Evolutionary conservation across 2,888 invertebrate species (phyloP).

Genomic region (Habrosyne pyritoides): DNA sequence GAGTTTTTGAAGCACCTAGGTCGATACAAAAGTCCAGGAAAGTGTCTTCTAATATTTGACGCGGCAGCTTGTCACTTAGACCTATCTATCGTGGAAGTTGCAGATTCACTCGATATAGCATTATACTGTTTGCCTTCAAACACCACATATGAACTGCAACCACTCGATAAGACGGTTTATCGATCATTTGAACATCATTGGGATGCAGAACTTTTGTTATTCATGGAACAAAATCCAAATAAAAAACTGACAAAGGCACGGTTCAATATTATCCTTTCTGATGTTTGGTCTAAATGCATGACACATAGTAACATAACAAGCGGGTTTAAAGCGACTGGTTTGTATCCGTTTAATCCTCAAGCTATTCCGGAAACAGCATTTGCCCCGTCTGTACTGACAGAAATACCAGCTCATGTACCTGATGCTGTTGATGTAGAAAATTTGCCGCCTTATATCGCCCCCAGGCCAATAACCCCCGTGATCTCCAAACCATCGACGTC

Average conservation of each 20-base stretch:
- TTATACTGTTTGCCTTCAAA: too few relatives aligned
- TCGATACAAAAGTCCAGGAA: constrained; percentile 20
- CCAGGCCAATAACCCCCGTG: too few relatives aligned
- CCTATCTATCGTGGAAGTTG: constrained; percentile 21
- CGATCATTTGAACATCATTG: constrained; percentile 7
- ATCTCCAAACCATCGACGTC: too few relatives aligned
- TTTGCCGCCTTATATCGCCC: too few relatives aligned
- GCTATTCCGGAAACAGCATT: background rate
- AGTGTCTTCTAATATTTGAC: constrained; percentile 28
- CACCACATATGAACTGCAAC: background rate
- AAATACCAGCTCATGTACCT: background rate
- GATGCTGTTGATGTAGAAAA: background rate
- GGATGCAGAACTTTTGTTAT: constrained; percentile 7
- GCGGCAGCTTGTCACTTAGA: constrained; percentile 17
- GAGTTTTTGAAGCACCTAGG: constrained; percentile 20
- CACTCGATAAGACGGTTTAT: background rate
- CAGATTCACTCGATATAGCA: constrained; percentile 21
- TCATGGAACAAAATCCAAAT: background rate
- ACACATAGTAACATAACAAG: background rate
- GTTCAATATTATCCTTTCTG: constrained; percentile 6
- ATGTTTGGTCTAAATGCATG: constrained; percentile 9
- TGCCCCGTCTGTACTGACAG: background rate
- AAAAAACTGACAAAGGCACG: constrained; percentile 10
- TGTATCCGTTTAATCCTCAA: background rate
- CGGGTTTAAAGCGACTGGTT: too few relatives aligned